Evolutionary conservation across 2,888 invertebrate genomes (phyloP).

Genomic region (Drosophila algonquin): DNA sequence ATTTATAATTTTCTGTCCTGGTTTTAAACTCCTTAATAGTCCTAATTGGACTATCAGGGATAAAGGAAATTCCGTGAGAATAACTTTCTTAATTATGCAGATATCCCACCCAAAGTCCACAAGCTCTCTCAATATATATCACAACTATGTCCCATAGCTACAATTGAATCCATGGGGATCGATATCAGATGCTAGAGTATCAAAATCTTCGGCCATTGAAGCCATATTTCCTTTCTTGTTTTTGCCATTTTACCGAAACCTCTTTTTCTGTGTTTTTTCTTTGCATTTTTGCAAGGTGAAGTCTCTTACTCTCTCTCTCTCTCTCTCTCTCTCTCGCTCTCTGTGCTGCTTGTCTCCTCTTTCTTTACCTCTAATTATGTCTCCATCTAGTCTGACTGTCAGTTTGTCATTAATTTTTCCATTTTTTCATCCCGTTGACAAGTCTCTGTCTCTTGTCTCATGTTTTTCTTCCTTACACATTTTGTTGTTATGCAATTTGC

Average conservation of each 20-base stretch:
- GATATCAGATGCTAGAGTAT: not conserved
- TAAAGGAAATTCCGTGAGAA: no score
- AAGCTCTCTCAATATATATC: no score
- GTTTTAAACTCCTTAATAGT: no score
- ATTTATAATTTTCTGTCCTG: no score
- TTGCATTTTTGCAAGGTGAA: slow-evolving; percentile 58
- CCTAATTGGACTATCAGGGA: no score
- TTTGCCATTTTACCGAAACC: slow-evolving; percentile 39
- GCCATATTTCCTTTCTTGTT: slow-evolving; percentile 33
- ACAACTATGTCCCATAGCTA: no score
- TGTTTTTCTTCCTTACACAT: slow-evolving; percentile 24
- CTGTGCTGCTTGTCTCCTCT: slow-evolving; percentile 2
- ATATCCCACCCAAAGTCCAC: no score
- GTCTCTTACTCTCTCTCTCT: slow-evolving; percentile 25
- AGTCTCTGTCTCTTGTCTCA: slow-evolving; percentile 32
- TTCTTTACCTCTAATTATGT: slow-evolving; percentile 13
- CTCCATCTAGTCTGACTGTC: slow-evolving; percentile 24
- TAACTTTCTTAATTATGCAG: no score
- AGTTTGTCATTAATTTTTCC: slow-evolving; percentile 40
- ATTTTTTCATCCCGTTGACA: slow-evolving; percentile 38
- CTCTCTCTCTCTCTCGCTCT: slow-evolving; percentile 1
- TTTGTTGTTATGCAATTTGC: slow-evolving; percentile 54
- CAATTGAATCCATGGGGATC: no score
- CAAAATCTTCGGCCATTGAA: not conserved
- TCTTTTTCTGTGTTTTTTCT: slow-evolving; percentile 25